phyloP scores from a whole-genome alignment of 2,113 vertebrate species.

The Manacus vitellinus region DNA sequence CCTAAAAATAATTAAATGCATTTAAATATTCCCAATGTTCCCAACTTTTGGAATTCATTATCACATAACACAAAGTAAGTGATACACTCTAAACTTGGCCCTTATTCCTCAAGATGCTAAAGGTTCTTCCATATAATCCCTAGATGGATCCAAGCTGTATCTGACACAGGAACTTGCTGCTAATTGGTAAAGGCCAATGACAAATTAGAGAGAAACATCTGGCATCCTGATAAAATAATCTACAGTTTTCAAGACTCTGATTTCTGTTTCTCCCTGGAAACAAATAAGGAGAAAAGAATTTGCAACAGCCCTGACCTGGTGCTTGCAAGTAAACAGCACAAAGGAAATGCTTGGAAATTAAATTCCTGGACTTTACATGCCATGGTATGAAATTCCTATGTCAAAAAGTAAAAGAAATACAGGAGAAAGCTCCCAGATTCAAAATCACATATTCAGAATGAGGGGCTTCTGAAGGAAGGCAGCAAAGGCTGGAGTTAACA shows the following conservation, averaged over 20 bases:
- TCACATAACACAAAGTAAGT: neutral
- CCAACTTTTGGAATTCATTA: neutral
- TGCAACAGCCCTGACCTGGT: neutral
- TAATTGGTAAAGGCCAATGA: neutral
- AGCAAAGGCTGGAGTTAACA: neutral
- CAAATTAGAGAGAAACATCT: neutral
- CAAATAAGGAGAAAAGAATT: neutral
- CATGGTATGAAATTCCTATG: neutral
- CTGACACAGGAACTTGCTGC: neutral
- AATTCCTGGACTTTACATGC: neutral
- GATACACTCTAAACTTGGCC: neutral
- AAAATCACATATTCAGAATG: neutral
- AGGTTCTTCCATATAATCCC: neutral
- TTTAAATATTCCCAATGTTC: neutral
- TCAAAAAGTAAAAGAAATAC: neutral
- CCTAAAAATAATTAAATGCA: neutral
- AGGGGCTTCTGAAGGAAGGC: neutral
- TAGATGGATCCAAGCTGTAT: neutral
- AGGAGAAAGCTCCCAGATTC: neutral
- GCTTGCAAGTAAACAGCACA: neutral
- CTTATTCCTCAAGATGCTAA: neutral
- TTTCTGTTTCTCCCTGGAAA: constrained; percentile 12
- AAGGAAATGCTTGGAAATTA: neutral
- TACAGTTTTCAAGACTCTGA: neutral
- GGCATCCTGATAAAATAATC: neutral